These are phyloP conservation scores for Drosophila willistoni DNA, from an alignment of 1,140 invertebrate genomes.

Conservation along the genomic window DNA sequence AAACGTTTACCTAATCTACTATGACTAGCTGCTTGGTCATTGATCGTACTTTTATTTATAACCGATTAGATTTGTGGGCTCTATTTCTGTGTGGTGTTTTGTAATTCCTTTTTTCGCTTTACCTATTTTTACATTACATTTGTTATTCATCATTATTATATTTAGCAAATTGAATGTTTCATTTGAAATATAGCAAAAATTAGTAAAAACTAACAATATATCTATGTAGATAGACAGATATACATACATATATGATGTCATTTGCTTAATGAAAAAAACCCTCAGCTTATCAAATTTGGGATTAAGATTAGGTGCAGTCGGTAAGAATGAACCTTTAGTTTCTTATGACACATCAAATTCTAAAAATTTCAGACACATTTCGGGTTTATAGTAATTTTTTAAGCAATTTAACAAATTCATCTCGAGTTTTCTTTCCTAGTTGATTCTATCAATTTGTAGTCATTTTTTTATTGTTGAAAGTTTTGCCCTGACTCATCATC, in stretches of 20 bases:
- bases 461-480: not conserved
- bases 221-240: not conserved
- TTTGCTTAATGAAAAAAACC: not conserved
- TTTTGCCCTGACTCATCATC: conserved; percentile 1
- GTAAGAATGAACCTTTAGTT: too few relatives aligned
- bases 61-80: not conserved
- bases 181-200: not conserved
- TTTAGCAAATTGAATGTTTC: not conserved
- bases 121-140: not conserved
- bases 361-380: too few relatives aligned
- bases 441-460: conserved; percentile 2
- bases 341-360: too few relatives aligned
- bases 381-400: too few relatives aligned
- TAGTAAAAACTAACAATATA: not conserved
- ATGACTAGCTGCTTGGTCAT: too few relatives aligned
- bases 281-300: too few relatives aligned
- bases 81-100: not conserved
- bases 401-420: not conserved
- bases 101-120: too few relatives aligned
- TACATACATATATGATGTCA: not conserved
- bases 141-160: not conserved
- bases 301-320: too few relatives aligned
- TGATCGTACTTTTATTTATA: too few relatives aligned
- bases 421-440: not conserved
- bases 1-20: too few relatives aligned